Percentiles rank a stretch among this genome's conserved stretches.
phyloP scores from a whole-genome alignment of 2,888 invertebrate genomes.

The Leptopterna dolabrata region DNA sequence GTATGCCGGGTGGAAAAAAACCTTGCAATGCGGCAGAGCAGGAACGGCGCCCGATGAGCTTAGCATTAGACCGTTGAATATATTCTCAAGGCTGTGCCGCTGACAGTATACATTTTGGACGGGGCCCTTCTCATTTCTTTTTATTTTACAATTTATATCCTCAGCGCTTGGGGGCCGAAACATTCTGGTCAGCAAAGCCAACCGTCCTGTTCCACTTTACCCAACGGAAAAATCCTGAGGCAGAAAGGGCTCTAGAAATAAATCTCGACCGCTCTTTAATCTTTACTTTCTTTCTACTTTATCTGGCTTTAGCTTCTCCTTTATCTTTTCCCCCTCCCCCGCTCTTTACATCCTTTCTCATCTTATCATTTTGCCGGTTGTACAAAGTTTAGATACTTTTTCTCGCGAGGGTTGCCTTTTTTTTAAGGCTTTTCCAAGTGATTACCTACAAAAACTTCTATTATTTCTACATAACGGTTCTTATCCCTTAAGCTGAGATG shows the following conservation, averaged over 20 bases:
- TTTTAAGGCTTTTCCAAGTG: neutral
- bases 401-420: neutral
- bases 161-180: neutral
- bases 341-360: neutral
- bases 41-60: neutral
- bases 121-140: neutral
- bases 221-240: neutral
- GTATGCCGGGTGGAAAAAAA: neutral
- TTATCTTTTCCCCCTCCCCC: neutral
- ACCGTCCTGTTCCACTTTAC: neutral
- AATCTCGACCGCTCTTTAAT: slow-evolving; percentile 47
- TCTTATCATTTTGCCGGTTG: slow-evolving; percentile 4
- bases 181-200: neutral
- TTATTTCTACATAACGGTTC: neutral
- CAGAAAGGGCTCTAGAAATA: neutral
- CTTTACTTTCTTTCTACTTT: slow-evolving; percentile 41
- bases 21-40: neutral
- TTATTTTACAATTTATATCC: neutral
- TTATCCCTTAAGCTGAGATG: neutral
- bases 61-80: slow-evolving; percentile 1
- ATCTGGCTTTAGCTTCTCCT: slow-evolving; percentile 12
- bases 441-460: neutral
- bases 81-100: neutral
- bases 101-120: neutral
- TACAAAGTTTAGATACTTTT: slow-evolving; percentile 7